Evolutionary conservation across 2,888 invertebrate genomes (phyloP), one percentile per base, ranked within the genome.

Genomic region (Eilema griseolum): DNA sequence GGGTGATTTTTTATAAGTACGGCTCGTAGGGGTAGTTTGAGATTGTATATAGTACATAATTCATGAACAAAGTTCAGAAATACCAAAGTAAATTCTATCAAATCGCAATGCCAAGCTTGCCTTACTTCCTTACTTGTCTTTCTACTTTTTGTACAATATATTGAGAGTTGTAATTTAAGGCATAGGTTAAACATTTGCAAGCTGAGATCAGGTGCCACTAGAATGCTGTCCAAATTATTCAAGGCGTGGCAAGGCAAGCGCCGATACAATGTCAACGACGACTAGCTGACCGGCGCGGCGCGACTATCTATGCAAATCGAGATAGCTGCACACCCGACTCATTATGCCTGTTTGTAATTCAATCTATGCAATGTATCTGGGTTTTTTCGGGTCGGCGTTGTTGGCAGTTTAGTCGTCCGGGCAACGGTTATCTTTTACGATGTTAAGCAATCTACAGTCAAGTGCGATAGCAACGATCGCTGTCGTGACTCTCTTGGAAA

Each of bases 291-390:
- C 71, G 59, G 52, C 31, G n/a, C n/a, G n/a, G n/a, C n/a, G n/a
- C n/a, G 73, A 79, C 87, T 93, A 94, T 94, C 94, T 94, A 95
- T 95, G 94, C 89, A 89, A 94, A 94, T 93, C 83, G 83, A 79
- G 90, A 82, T 82, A 82, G 79, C 91, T 86, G 89, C 87, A 88
- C 88, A 88, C 86, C 82, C 74, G 73, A 79, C 89, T 91, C 90
- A 93, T 93, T 93, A 93, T 87, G 85, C 86, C 91, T 91, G 86
- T 87, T 95, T 94, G 89, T 86, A 92, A 94, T 94, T 94, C 93
- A 95, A 95, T 95, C 94, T 95, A 94, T 93, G 93, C 93, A 89
- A 80, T 90, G 87, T 88, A 94, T 95, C 94, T 83, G 31, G 85
- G 86, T 89, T 93, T 93, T 92, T 94, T 94, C 93, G 86, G 89